Percentiles rank a stretch among this genome's conserved stretches.
Evolutionary conservation across 2,113 vertebrate genomes (phyloP).

Genomic region (Gasterosteus nipponicus): DNA sequence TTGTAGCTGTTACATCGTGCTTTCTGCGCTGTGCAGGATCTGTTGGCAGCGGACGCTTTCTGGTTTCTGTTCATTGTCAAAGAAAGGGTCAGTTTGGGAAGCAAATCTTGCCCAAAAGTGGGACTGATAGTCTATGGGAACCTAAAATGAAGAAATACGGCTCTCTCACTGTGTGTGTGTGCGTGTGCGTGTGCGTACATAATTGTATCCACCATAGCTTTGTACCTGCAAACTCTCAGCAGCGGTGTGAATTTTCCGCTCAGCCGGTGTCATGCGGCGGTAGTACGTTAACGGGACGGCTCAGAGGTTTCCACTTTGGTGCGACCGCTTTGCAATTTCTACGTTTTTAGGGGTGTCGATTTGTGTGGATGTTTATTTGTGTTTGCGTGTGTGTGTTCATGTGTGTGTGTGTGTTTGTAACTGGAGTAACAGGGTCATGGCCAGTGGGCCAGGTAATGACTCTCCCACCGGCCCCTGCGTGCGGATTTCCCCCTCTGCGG

Average conservation of each 20-base stretch:
- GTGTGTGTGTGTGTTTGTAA: slow-evolving; percentile 47
- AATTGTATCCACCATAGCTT: slow-evolving; percentile 10
- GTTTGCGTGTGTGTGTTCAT: slow-evolving; percentile 12
- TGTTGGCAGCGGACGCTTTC: background rate
- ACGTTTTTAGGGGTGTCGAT: slow-evolving; percentile 23
- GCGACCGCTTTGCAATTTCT: slow-evolving; percentile 35
- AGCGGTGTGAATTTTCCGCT: slow-evolving; percentile 58
- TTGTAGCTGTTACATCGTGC: background rate
- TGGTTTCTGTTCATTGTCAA: background rate
- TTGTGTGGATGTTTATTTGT: slow-evolving; percentile 28
- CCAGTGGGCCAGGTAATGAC: slow-evolving; percentile 93
- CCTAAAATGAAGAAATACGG: background rate
- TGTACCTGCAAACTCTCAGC: slow-evolving; percentile 32
- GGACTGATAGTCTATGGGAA: too few species aligned
- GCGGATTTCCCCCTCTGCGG: slow-evolving; percentile 65
- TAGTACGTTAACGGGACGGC: slow-evolving; percentile 25
- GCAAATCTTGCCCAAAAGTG: too few species aligned
- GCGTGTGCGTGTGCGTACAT: background rate
- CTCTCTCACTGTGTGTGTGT: background rate
- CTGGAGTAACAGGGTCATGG: slow-evolving; percentile 88
- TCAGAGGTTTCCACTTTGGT: slow-evolving; percentile 39
- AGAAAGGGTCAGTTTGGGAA: background rate
- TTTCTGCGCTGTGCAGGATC: background rate
- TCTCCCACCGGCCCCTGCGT: slow-evolving; percentile 70
- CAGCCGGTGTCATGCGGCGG: slow-evolving; percentile 34